A percentile compares a stretch with the other conserved stretches of the same genome.
Evolutionary conservation across 2,113 vertebrate species (phyloP).

Genomic region (Taxidea taxus): DNA sequence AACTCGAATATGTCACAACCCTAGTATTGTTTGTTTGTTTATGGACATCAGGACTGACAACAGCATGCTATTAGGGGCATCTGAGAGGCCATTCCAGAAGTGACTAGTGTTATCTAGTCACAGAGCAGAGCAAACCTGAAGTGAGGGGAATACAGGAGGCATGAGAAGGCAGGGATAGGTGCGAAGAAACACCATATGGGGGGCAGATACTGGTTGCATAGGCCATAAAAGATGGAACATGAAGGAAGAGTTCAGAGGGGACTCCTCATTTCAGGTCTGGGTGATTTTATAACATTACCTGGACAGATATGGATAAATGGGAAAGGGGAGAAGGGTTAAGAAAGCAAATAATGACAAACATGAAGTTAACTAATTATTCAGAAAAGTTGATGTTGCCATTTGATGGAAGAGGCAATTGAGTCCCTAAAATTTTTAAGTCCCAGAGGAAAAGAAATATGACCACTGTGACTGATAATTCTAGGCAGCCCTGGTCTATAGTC

Average conservation of each 20-base stretch:
- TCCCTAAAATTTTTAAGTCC: not conserved
- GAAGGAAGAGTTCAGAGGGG: not conserved
- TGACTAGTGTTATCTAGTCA: accelerated
- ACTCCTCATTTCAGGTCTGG: not conserved
- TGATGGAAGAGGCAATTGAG: not conserved
- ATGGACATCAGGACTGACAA: not conserved
- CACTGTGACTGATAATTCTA: not conserved
- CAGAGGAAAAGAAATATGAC: not conserved
- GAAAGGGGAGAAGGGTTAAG: not conserved
- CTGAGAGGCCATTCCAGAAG: not conserved
- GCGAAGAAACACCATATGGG: no score
- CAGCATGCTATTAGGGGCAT: not conserved
- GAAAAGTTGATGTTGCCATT: not conserved
- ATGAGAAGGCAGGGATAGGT: not conserved
- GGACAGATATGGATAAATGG: not conserved
- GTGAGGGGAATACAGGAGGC: not conserved
- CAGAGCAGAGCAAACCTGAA: not conserved
- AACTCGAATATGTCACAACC: not conserved
- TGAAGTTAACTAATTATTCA: not conserved
- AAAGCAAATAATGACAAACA: not conserved
- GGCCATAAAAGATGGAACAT: not conserved
- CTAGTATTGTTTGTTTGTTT: not conserved
- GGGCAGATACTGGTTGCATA: accelerated
- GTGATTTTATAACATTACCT: not conserved
- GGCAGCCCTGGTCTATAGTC: accelerated